Conservation (phyloP, 2,113 vertebrate genomes). For the Aptenodytes patagonicus region DNA sequence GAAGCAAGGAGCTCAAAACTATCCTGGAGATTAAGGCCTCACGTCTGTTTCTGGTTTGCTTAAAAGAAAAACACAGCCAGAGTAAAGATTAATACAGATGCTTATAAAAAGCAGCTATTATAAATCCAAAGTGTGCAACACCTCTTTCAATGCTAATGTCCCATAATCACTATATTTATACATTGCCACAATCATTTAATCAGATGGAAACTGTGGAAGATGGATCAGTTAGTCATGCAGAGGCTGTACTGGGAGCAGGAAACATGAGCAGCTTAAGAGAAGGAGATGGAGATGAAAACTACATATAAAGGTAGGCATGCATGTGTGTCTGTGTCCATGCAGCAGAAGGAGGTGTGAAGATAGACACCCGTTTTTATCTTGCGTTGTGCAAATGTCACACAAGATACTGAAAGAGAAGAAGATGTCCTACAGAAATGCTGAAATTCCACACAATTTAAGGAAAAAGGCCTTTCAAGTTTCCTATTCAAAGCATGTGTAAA, state of each 20-base stretch:
- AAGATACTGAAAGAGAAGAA: background rate
- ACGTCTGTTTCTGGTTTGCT: background rate
- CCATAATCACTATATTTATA: background rate
- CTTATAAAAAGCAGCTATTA: background rate
- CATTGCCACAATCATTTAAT: background rate
- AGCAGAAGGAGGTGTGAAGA: background rate
- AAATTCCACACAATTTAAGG: background rate
- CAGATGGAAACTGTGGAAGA: background rate
- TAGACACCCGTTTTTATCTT: background rate
- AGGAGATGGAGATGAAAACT: background rate
- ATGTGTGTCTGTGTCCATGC: background rate
- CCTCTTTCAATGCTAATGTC: background rate
- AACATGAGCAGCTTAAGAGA: background rate
- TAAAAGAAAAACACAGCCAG: background rate
- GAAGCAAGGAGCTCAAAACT: background rate
- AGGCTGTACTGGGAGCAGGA: background rate
- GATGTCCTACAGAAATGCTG: background rate
- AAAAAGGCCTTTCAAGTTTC: background rate
- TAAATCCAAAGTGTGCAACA: background rate
- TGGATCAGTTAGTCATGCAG: background rate
- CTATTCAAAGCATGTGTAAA: background rate
- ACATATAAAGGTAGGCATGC: background rate
- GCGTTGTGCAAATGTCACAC: background rate
- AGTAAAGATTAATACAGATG: background rate
- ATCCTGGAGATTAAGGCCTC: background rate